Evolutionary conservation across 2,113 vertebrate species (phyloP), one percentile per base, ranked within the genome.

Genomic region (Eonycteris spelaea): DNA sequence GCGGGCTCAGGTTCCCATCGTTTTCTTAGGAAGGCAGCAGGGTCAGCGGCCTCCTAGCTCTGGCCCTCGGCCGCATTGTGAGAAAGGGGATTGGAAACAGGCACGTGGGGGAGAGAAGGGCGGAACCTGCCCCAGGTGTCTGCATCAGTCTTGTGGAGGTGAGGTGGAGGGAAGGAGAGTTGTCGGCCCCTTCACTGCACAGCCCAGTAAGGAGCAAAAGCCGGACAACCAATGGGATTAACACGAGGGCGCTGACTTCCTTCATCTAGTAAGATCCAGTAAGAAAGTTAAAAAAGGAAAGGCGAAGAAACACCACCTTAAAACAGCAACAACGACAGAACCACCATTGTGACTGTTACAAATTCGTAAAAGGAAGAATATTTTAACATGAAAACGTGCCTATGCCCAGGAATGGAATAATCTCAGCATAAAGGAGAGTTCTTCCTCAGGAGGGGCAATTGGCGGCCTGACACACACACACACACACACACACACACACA

Each of bases 231-330:
- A 48, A 9, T 59, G 19, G 40, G 18, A 16, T 28, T 73, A 11
- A 86, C 14, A 7, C 0, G 22, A 86, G 33, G 51, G 28, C 77
- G 9, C 21, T 40, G 82, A 87, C 28, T 53, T 55, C 59, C 82
- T 96, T 77, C 9, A 38, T 65, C 33, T 30, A 78, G 28, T 11
- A 88, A 87, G 73, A 38, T 65, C 33, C 26, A 78, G 28, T 11
- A 88, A 87, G 73, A 82, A 55, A 35, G 30, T 48, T 77, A 40
- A 90, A 77, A 89, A 89, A 79, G 59, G 48, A 91, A 83, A 65
- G 30, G 22, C 33, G 65, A 71, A 59, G 65, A 71, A 93, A 95
- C 4, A 24, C 11, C 1, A 35, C 48, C n/a, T 82, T 91, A 67
- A 92, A 85, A 89, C 43, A 53, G 40, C 22, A 85, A 45, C 22